Evolutionary conservation across 2,113 vertebrate species (phyloP).

Genomic region (Lagopus leucura): DNA sequence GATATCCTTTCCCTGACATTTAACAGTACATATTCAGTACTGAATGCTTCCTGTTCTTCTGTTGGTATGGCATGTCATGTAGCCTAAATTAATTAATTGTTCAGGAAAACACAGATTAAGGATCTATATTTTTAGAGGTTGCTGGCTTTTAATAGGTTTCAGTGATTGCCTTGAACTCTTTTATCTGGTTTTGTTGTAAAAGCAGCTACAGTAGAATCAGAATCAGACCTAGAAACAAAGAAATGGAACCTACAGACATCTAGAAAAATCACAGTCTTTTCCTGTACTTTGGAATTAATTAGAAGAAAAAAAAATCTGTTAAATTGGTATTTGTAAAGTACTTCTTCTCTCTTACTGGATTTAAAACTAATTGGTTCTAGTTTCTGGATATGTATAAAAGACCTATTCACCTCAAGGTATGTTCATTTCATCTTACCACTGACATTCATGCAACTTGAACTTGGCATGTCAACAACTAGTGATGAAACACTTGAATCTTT

Average conservation of each 20-base stretch:
- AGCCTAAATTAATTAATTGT: neutral
- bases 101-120: neutral
- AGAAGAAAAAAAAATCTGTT: conserved; percentile 20
- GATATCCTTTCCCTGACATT: neutral
- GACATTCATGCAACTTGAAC: neutral
- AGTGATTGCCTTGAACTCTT: neutral
- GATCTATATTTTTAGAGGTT: neutral
- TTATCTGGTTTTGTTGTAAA: neutral
- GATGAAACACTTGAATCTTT: conserved; percentile 41
- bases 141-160: neutral
- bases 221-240: neutral
- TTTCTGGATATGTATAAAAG: conserved; percentile 36
- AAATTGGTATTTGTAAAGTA: neutral
- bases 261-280: neutral
- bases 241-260: neutral
- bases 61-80: neutral
- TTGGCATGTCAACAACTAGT: neutral
- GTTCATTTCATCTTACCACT: conserved; percentile 25
- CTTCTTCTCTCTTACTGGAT: neutral
- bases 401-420: neutral
- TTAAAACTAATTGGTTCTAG: conserved; percentile 45
- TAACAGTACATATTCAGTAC: neutral
- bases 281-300: neutral
- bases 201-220: neutral
- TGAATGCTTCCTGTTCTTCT: neutral